Conservation (phyloP, 2,888 invertebrate genomes). For the Aradus depressus region DNA sequence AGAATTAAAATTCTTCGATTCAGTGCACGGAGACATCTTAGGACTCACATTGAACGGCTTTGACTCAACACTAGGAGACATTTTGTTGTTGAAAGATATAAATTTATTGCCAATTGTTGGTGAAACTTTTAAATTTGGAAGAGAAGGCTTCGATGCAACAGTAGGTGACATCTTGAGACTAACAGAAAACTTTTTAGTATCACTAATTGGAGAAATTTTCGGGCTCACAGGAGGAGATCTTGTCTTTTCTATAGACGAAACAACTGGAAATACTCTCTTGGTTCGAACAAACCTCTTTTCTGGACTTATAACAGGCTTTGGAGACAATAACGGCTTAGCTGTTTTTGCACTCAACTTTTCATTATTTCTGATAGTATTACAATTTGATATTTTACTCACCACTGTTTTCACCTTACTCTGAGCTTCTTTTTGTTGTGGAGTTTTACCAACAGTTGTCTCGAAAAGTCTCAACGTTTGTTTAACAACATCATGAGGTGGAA, state of each 20-base stretch:
- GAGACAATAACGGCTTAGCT: conserved; percentile 40
- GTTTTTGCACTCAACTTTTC: conserved; percentile 1
- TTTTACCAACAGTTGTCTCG: conserved; percentile 40
- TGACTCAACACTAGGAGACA: too few relatives aligned
- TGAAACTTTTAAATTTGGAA: too few relatives aligned
- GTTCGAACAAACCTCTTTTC: conserved; percentile 25
- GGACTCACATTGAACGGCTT: too few relatives aligned
- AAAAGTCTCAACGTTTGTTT: conserved; percentile 75
- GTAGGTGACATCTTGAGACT: neutral
- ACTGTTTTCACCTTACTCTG: conserved; percentile 18
- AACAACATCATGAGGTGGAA: conserved; percentile 82
- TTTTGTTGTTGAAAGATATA: too few relatives aligned
- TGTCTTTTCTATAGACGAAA: conserved; percentile 18
- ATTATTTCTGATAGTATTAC: conserved; percentile 11
- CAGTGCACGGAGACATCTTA: neutral
- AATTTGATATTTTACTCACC: conserved; percentile 12
- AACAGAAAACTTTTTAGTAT: conserved; percentile 12
- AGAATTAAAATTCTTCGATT: too few relatives aligned
- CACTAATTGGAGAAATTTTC: conserved; percentile 3
- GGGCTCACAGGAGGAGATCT: conserved; percentile 6
- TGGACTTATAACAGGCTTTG: conserved; percentile 36
- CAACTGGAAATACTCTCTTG: conserved; percentile 10
- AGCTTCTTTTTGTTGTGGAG: conserved; percentile 32
- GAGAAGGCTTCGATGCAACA: too few relatives aligned
- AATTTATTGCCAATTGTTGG: conserved; percentile 10